These are phyloP conservation scores for Scortum barcoo DNA, from an alignment of 2,113 vertebrate species.

Conservation along the genomic window DNA sequence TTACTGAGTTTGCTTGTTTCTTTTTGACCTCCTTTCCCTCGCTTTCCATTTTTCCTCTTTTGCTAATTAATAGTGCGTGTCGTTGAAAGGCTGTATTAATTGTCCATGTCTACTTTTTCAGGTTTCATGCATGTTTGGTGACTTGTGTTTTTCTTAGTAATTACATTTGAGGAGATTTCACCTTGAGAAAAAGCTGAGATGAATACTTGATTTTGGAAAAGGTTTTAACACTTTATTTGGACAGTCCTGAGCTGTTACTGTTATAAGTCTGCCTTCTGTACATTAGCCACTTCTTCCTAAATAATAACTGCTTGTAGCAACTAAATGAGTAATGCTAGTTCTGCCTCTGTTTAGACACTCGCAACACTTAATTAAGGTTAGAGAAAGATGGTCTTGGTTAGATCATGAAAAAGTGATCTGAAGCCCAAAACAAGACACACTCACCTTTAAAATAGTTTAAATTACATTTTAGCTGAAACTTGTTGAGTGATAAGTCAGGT, in stretches of 20 bases:
- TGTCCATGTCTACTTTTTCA: constrained; percentile 32
- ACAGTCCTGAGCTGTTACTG: background rate
- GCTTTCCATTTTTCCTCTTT: constrained; percentile 1
- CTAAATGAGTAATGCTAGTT: too few species aligned
- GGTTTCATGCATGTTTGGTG: constrained; percentile 22
- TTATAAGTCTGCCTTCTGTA: background rate
- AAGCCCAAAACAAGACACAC: background rate
- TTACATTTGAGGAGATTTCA: background rate
- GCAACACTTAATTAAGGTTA: background rate
- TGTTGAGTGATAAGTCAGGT: too few species aligned
- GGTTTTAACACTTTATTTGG: background rate
- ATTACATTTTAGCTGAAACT: background rate
- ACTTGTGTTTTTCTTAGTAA: constrained; percentile 7
- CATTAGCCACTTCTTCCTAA: background rate
- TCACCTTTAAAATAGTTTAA: background rate
- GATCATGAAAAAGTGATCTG: background rate
- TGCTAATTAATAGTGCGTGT: constrained; percentile 57
- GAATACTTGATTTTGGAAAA: background rate
- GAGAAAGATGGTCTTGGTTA: background rate
- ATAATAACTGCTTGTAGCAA: background rate
- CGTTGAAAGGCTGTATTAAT: constrained; percentile 53
- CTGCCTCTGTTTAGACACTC: background rate
- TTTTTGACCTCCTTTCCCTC: constrained; percentile 42
- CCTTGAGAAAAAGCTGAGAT: background rate
- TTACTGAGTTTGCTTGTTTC: constrained; percentile 37